These are phyloP conservation scores for Hypena proboscidalis DNA, from an alignment of 2,888 invertebrate genomes.

Conservation along the genomic window DNA sequence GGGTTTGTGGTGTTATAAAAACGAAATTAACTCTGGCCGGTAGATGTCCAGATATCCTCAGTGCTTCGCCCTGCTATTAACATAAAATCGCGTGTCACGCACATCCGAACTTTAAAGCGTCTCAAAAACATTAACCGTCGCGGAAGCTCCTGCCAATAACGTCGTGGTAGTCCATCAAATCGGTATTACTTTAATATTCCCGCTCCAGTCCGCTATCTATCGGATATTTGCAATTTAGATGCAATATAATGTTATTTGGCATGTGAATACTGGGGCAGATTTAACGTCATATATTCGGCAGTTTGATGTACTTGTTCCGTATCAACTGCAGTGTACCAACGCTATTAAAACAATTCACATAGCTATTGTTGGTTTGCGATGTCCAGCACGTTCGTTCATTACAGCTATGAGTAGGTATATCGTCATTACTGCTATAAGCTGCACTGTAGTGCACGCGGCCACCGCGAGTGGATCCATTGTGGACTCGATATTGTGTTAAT, in stretches of 20 bases:
- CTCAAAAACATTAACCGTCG: constrained; percentile 52
- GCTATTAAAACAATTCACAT: constrained; percentile 37
- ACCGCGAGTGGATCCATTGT: constrained; percentile 60
- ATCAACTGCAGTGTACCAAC: constrained; percentile 9
- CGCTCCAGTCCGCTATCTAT: constrained; percentile 22
- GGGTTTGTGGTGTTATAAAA: constrained; percentile 85
- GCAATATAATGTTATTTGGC: constrained; percentile 6
- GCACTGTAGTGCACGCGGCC: constrained; percentile 29
- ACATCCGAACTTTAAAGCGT: constrained; percentile 63
- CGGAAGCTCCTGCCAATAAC: constrained; percentile 54
- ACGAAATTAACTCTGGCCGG: constrained; percentile 82
- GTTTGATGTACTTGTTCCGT: constrained; percentile 8
- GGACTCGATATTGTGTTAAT: constrained; percentile 75
- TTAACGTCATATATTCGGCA: constrained; percentile 1
- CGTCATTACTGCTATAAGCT: constrained; percentile 18
- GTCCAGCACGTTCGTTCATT: constrained; percentile 38
- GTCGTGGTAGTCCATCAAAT: constrained; percentile 30
- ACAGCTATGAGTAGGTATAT: constrained; percentile 31
- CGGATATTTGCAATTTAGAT: constrained; percentile 23
- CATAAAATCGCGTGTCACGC: constrained; percentile 70
- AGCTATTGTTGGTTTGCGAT: constrained; percentile 39
- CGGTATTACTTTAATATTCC: constrained; percentile 34
- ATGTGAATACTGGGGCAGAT: neutral
- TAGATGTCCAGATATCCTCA: constrained; percentile 78
- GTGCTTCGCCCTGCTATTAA: constrained; percentile 68